Base-by-base conservation (phyloP, 64 coral and sea anemone species). In the Anthopleura sola region DNA sequence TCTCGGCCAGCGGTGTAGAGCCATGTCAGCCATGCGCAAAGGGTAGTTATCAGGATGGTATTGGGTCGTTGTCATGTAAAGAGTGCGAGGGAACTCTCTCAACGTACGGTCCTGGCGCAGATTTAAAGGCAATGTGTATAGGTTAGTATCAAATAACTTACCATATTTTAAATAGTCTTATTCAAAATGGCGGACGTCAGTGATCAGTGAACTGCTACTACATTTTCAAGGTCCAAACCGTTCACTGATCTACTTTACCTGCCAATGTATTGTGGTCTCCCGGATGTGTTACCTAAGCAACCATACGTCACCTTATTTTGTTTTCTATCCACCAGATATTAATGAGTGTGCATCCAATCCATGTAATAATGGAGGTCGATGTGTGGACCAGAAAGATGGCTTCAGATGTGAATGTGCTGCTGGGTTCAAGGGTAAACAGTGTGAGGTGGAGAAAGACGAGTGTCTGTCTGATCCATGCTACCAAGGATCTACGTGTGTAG, bases 391-490 rank as follows among this genome's bases (percentile, higher is more conserved):
- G 21, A 94, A 94, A 48, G 88, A 99, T 55, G 96, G 84, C 29
- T 90, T 88, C 34, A 78, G 18, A 10, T 99, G 96, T 85, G 84
- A 89, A 31, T 99, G 96, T 84, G 75, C 81, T 11, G 33, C 78
- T 31, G 96, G 96, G 13, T 99, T 92, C 47, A 80, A 77, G 55
- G 96, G 96, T 21, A 90, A 60, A 78, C 90, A 90, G 36, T 99
- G 96, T 82, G 87, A 99, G 71, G 89, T 39, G 0, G 93, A 99
- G 50, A 69, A 93, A 58, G 87, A 94, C 50, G 92, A 94, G 71
- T 99, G 96, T 82, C 90, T 99, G 48, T 99, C 96, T 33, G 85
- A 99, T 29, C 89, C 89, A 9, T 91, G 89, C 19, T 94, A 94
- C 34, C 54, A 86, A 24, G 87, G 83, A 24, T 89, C 92, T 28